These are phyloP conservation scores for Amblyjoppa proteus DNA, from an alignment of 2,888 invertebrate species.

Conservation along the genomic window DNA sequence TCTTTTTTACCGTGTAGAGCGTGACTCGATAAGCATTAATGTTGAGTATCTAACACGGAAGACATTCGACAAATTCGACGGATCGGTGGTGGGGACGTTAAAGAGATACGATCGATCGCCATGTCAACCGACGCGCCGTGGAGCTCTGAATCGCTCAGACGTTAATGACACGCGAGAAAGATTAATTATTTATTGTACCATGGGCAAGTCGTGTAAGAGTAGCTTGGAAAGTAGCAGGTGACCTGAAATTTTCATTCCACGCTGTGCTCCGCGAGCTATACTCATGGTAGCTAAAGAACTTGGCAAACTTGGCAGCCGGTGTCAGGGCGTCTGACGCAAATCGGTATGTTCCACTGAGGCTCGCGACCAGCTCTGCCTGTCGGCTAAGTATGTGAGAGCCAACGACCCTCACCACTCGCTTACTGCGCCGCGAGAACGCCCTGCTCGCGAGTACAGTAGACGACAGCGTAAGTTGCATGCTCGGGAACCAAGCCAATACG, in stretches of 20 bases:
- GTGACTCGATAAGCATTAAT: no score
- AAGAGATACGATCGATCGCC: no score
- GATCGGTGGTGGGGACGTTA: no score
- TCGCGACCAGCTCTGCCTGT: neutral
- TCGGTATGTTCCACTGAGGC: slow-evolving; percentile 38
- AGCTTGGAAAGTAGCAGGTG: neutral
- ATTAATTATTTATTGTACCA: neutral
- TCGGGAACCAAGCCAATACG: no score
- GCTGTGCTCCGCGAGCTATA: neutral
- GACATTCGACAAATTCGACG: no score
- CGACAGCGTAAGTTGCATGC: no score
- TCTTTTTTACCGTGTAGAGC: no score
- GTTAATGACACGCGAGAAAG: neutral
- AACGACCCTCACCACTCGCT: slow-evolving; percentile 33
- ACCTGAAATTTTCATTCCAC: neutral
- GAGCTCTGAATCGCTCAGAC: neutral
- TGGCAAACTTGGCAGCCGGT: neutral
- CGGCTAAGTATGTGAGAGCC: slow-evolving; percentile 23
- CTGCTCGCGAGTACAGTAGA: neutral
- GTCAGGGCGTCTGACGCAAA: slow-evolving; percentile 30
- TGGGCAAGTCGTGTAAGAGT: neutral
- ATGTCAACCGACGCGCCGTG: neutral
- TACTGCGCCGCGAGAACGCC: slow-evolving; percentile 24
- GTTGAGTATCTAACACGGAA: no score
- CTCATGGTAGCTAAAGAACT: neutral